Percentiles rank a stretch among this genome's conserved stretches.
These are phyloP conservation scores for Typhlichthys eigenmanni DNA, from an alignment of 2,797 vertebrate genomes.

Conservation along the genomic window DNA sequence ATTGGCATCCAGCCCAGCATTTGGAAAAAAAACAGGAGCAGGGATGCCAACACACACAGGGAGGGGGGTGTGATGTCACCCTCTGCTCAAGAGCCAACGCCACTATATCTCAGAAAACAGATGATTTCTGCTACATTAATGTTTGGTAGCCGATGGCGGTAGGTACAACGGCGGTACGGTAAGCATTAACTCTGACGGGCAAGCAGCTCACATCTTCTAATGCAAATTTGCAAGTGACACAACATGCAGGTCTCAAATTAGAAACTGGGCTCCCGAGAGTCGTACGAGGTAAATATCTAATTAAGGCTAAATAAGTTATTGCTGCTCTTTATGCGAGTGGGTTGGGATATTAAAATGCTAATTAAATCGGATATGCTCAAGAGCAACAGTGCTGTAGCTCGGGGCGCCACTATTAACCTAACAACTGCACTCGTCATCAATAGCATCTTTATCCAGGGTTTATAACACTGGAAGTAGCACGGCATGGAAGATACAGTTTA, in stretches of 20 bases:
- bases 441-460: slow-evolving; percentile 25
- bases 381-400: slow-evolving; percentile 28
- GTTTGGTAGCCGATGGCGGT: too few relatives aligned
- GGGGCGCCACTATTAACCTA: slow-evolving; percentile 37
- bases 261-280: slow-evolving; percentile 47
- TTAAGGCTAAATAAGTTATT: slow-evolving; percentile 65
- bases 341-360: slow-evolving; percentile 64
- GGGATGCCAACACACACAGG: too few relatives aligned
- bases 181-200: background rate
- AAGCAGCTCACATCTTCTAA: slow-evolving; percentile 3
- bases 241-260: slow-evolving; percentile 53
- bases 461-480: background rate
- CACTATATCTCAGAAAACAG: too few relatives aligned
- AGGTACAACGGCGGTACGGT: too few relatives aligned
- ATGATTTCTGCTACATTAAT: too few relatives aligned
- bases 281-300: slow-evolving; percentile 63
- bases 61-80: too few relatives aligned
- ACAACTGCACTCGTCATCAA: slow-evolving; percentile 25
- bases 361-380: slow-evolving; percentile 64
- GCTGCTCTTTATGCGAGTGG: slow-evolving; percentile 55
- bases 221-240: slow-evolving; percentile 39
- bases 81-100: too few relatives aligned
- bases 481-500: slow-evolving; percentile 15
- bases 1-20: too few relatives aligned
- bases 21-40: too few relatives aligned